These are phyloP conservation scores for Hoplostethus atlanticus DNA, from an alignment of 2,797 vertebrate species.

Conservation along the genomic window DNA sequence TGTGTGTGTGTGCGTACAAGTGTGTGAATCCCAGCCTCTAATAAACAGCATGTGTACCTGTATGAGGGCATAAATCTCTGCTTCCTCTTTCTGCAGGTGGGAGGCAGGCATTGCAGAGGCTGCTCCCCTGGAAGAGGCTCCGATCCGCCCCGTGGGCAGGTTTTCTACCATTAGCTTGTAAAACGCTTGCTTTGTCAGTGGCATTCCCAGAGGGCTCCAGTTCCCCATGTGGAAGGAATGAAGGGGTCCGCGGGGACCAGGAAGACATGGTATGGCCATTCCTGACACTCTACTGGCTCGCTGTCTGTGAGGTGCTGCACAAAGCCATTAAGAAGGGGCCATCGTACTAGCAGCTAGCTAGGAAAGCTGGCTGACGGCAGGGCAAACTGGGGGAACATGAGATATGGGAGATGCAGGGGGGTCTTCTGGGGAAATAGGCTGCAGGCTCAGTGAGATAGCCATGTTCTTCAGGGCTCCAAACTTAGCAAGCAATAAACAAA, in stretches of 20 bases:
- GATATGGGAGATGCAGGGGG: constrained; percentile 24
- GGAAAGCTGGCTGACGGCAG: constrained; percentile 39
- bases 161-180: constrained; percentile 62
- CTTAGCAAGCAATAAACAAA: constrained; percentile 46
- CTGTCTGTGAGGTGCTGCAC: constrained; percentile 27
- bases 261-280: constrained; percentile 3
- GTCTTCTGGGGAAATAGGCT: constrained; percentile 52
- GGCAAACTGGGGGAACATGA: constrained; percentile 35
- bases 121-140: constrained; percentile 45
- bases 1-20: constrained; percentile 18
- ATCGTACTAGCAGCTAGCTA: constrained; percentile 40
- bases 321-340: constrained; percentile 30
- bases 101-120: constrained; percentile 36
- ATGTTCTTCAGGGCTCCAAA: constrained; percentile 28
- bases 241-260: constrained; percentile 29
- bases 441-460: constrained; percentile 31
- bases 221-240: constrained; percentile 42
- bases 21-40: constrained; percentile 43
- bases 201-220: constrained; percentile 50
- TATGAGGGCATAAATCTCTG: constrained; percentile 69
- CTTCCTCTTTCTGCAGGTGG: constrained; percentile 80
- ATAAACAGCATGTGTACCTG: constrained; percentile 65
- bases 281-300: constrained; percentile 24
- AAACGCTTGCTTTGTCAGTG: constrained; percentile 61
- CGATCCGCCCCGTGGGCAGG: constrained; percentile 53